Base-by-base conservation (phyloP, 2,113 vertebrate species). In the Motacilla alba region DNA sequence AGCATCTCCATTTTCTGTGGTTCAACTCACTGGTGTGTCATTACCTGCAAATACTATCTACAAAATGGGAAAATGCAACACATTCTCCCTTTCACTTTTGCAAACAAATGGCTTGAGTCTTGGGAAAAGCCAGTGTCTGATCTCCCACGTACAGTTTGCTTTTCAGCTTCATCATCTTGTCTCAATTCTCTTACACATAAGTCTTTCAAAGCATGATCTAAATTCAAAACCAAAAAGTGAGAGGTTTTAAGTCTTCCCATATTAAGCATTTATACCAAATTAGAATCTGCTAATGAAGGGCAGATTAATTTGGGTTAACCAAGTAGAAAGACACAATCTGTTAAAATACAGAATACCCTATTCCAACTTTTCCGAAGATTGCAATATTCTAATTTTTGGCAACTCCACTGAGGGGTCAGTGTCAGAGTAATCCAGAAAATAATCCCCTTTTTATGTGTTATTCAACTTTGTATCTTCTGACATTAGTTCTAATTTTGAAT, bases 131-230 rank as follows among this genome's bases (percentile, higher is more conserved):
- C 49, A 43, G 9, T 27, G 28, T 67, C 82, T 63, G 14, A n/a
- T 79, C 7, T 67, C 53, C 28, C 0, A 0, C 14, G 10, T 7
- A 14, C 4, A n/a, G 2, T 50, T 78, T 67, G 27, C 22, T 62
- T 50, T 91, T 74, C 31, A 56, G 28, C 10, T 87, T 60, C 83
- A 90, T 73, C 31, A 33, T 23, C 22, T 60, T 53, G 20, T 69
- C 33, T 81, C n/a, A 76, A 7, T 70, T 64, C 15, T 46, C 35
- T 33, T 77, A 55, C 24, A n/a, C 2, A 4, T 43, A 82, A 87
- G 9, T 53, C 41, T 14, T 46, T 84, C 58, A 93, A 87, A 66
- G 75, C 1, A 0, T 44, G 37, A 60, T 49, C 22, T 76, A 69
- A 95, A 83, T 24, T 11, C 24, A 52, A 95, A 94, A 24, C 7